Evolutionary conservation across 1,140 invertebrate species (phyloP), one percentile per base, ranked within the genome.

Genomic region (Magallana angulata): DNA sequence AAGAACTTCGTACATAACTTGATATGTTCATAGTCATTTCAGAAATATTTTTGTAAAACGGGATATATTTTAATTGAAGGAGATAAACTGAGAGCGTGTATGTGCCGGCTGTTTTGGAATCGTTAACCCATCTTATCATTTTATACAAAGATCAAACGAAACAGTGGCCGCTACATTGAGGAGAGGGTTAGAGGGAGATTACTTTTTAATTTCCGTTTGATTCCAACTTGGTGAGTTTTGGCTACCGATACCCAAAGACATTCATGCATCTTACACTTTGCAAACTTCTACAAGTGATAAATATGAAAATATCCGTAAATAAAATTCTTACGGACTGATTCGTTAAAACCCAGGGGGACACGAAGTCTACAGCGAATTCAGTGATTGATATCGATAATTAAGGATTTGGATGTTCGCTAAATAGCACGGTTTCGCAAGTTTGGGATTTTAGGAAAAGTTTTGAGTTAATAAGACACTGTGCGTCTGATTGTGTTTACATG

Each of bases 171-270:
- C 36, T 71, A 30, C 24, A 30, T 30, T 9, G 68, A 71, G 68
- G 36, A 24, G 24, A 8, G 18, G n/a, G 24, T 71, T 71, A 30
- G 68, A 24, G 68, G 12, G 18, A 71, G 68, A 71, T 71, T 71
- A 71, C 36, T 71, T 71, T 76, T 76, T 76, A 76, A 76, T 76
- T 76, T 76, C 18, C 18, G 24, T 71, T 24, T 76, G 68, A 76
- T 76, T 76, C 68, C 30, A 30, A 12, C 36, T 76, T 76, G 7
- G 12, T 76, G 68, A 76, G 68, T 18, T 76, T 76, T 76, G 68
- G 24, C 24, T 36, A 4, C 6, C 24, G 68, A 76, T 76, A 76
- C 36, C 24, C 24, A 76, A 12, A 8, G 18, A 76, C 36, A 12
- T 48, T 4, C 36, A 48, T 48, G 36, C 5, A 48, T 48, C 36